Conservation (phyloP, 2,113 vertebrate species). For the Stegastes partitus region DNA sequence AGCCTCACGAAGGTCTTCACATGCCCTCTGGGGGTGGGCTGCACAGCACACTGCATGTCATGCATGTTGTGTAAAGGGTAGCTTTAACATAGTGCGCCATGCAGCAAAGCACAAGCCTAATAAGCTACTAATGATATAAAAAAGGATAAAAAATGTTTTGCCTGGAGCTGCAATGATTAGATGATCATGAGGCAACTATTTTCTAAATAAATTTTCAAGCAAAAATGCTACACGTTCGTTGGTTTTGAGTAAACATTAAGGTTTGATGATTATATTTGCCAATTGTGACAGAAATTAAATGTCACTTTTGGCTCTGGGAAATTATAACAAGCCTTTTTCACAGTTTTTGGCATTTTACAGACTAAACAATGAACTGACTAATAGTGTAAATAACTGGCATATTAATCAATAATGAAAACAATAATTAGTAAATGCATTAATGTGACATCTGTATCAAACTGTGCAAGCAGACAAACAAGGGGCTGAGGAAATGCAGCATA, state of each 20-base stretch:
- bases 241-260: too few species aligned
- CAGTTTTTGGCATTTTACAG: too few species aligned
- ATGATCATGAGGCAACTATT: background rate
- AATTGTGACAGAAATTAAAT: too few species aligned
- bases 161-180: background rate
- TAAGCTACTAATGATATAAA: background rate
- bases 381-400: too few species aligned
- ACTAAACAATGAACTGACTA: too few species aligned
- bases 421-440: too few species aligned
- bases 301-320: too few species aligned
- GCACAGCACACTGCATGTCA: background rate
- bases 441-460: background rate
- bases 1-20: slow-evolving; percentile 33
- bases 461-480: background rate
- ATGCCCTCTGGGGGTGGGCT: background rate
- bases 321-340: too few species aligned
- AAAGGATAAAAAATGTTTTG: background rate
- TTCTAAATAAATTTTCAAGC: too few species aligned
- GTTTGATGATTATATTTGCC: too few species aligned
- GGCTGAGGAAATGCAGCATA: background rate
- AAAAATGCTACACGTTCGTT: too few species aligned
- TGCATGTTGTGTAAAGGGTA: background rate
- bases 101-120: background rate
- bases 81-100: slow-evolving; percentile 1
- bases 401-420: too few species aligned